These are phyloP conservation scores for Hypercompe scribonia DNA, from an alignment of 2,888 invertebrate genomes.

Conservation along the genomic window DNA sequence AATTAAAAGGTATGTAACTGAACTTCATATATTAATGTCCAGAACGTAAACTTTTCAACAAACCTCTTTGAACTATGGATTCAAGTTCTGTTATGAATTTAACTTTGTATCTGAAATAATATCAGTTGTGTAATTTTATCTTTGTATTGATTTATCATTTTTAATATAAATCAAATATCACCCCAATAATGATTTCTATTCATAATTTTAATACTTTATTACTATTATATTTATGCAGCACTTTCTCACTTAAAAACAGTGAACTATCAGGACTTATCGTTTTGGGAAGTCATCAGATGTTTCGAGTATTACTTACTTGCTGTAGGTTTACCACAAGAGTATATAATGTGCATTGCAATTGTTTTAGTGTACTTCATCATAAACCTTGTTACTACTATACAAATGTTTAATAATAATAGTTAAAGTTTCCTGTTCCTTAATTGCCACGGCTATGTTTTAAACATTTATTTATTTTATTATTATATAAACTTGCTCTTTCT, in stretches of 20 bases:
- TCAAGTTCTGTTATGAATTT: slow-evolving; percentile 7
- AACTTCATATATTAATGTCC: slow-evolving; percentile 1
- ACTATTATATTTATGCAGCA: no score
- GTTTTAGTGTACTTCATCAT: background rate
- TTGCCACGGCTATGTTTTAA: no score
- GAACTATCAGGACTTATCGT: no score
- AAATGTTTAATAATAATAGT: no score
- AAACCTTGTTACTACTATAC: background rate
- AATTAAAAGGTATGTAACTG: background rate
- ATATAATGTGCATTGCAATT: background rate
- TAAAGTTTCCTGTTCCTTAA: no score
- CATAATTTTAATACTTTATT: no score
- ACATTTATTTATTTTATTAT: background rate
- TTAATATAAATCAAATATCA: no score
- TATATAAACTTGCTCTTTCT: background rate
- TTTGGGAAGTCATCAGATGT: no score
- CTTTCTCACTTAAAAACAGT: no score
- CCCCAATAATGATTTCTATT: no score
- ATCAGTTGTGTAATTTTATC: background rate
- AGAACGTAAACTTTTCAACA: slow-evolving; percentile 5
- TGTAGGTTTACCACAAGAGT: background rate
- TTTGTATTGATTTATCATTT: no score
- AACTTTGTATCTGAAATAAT: background rate
- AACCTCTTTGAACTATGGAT: slow-evolving; percentile 5
- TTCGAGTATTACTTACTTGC: no score